Evolutionary conservation across 1,140 invertebrate genomes (phyloP), one percentile per base, ranked within the genome.

Genomic region (Ganaspis sp.): DNA sequence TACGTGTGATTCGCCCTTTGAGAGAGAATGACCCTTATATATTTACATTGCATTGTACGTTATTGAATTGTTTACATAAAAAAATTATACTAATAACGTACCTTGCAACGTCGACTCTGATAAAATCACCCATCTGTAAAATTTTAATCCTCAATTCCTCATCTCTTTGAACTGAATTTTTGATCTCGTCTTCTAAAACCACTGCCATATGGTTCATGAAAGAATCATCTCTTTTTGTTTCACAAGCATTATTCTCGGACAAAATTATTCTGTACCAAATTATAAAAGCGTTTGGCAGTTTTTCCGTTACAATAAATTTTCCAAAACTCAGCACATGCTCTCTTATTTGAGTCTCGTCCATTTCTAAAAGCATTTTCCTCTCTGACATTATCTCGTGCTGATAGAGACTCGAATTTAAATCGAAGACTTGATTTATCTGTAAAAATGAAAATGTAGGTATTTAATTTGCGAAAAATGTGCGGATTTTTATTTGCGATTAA

Each of bases 161-260:
- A 58, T 75, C 71, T 80, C 80, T 69, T 26, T 74, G 45, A 40
- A 81, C 75, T 58, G 73, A 76, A 21, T 81, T 72, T 73, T 78
- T 74, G 0, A 87, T 71, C 40, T 86, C 81, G 42, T 85, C 76
- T 72, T 87, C 78, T 23, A 89, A 74, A 26, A 89, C 54, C 72
- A 89, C 79, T 23, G 86, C 87, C 5, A 78, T 87, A 69, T 88
- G 87, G 84, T 89, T 89, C 81, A 89, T 87, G 70, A 89, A 89
- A 1, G 85, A 88, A 29, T 81, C 73, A 29, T 81, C 79, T 58
- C 81, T 80, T 72, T 72, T 85, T 71, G 87, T 88, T 29, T 81
- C 75, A 15, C 78, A 45, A 73, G 73, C 72, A 49, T 80, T 80
- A 64, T 84, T 64, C 29, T 77, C 23, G 45, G 75, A 76, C 3